A percentile compares a stretch with the other conserved stretches of the same genome.
phyloP scores from a whole-genome alignment of 64 coral and sea anemone genomes.

The Actinia equina region DNA sequence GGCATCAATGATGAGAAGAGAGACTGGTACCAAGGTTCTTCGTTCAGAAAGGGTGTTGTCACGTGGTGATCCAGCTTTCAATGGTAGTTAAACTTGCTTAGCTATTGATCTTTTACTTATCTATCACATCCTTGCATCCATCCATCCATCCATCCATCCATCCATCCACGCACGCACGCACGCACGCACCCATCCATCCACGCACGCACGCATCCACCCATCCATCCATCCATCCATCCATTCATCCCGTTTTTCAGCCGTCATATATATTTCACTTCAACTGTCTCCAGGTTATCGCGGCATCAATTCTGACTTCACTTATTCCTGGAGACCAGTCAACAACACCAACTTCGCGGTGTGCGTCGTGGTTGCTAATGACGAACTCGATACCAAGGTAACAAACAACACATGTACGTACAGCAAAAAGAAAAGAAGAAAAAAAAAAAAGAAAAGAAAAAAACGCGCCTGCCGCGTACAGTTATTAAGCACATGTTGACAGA shows the following conservation, averaged over 20 bases:
- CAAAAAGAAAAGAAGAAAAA: no score
- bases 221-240: no score
- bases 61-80: slow-evolving; percentile 77
- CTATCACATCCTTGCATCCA: no score
- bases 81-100: slow-evolving; percentile 43
- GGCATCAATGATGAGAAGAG: slow-evolving; percentile 75
- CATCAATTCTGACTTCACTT: slow-evolving; percentile 65
- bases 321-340: slow-evolving; percentile 79
- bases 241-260: no score
- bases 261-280: neutral
- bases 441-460: no score
- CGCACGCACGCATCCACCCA: no score
- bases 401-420: neutral
- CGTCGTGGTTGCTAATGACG: slow-evolving; percentile 63
- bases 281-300: slow-evolving; percentile 53
- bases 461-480: no score
- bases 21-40: slow-evolving; percentile 65
- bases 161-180: no score
- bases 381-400: slow-evolving; percentile 62
- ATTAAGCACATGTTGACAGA: no score
- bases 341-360: slow-evolving; percentile 80
- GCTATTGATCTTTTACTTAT: neutral
- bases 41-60: slow-evolving; percentile 75
- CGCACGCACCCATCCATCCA: no score
- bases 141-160: no score